Percentiles rank a stretch among this genome's conserved stretches.
These are phyloP conservation scores for Rhodinocichla rosea DNA, from an alignment of 2,113 vertebrate genomes.

Conservation along the genomic window DNA sequence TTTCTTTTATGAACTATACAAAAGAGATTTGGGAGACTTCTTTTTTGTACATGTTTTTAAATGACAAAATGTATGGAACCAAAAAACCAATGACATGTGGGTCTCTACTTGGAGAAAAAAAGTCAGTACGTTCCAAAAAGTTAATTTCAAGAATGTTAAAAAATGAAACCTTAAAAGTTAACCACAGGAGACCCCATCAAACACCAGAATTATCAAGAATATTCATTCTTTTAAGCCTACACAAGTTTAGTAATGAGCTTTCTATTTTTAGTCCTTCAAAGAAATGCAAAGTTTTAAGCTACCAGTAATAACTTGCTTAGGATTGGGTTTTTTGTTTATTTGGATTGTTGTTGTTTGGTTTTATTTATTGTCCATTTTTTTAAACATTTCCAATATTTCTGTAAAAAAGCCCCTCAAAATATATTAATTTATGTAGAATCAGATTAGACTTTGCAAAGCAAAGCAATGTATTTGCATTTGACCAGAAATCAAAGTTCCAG, in stretches of 20 bases:
- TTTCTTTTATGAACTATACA: not conserved
- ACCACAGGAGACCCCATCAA: not conserved
- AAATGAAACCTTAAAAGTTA: not conserved
- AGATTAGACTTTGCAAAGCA: not conserved
- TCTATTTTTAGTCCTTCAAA: not conserved
- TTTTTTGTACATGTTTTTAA: not conserved
- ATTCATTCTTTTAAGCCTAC: not conserved
- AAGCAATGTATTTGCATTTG: not conserved
- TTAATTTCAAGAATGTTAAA: not conserved
- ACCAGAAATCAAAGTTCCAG: not conserved
- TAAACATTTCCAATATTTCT: not conserved
- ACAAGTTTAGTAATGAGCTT: not conserved
- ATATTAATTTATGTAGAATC: not conserved
- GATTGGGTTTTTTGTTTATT: not conserved
- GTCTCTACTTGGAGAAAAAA: not conserved
- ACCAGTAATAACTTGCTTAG: not conserved
- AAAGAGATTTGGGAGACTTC: not conserved
- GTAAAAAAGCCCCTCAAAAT: accelerated
- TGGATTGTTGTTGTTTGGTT: not conserved
- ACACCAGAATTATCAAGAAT: not conserved
- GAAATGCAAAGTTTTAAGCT: not conserved
- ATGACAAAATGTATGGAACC: not conserved
- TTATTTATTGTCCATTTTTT: not conserved
- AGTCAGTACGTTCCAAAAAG: not conserved
- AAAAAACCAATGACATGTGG: not conserved